Evolutionary conservation across 2,113 vertebrate species (phyloP), one percentile per base, ranked within the genome.

Genomic region (Oophaga pumilio): DNA sequence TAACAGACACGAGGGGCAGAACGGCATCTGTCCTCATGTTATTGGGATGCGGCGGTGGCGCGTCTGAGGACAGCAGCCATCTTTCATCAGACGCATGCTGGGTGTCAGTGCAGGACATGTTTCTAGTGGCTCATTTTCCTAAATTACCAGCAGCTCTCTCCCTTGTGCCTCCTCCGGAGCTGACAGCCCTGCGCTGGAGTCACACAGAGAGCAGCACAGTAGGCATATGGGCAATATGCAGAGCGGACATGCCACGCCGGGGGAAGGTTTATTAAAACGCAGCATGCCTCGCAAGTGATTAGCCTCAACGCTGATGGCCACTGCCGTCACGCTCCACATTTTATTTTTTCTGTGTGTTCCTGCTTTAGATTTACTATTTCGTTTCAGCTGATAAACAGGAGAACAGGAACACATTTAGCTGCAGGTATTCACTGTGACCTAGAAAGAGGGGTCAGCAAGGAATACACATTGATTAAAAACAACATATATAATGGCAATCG

Each of bases 211-310:
- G 62, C 82, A 84, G 57, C 79, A 82, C 82, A 86, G 76, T 76
- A 57, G 74, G 0, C 0, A 28, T 17, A 52, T 3, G 81, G 64
- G 57, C 0, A 0, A 22, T 86, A 77, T 0, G 0, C 90, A 53
- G 89, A 89, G 71, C 85, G 28, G 89, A 85, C 88, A 64, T 78
- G 77, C 71, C 85, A 90, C 64, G 76, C 10, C 0, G 69, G 6
- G 71, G 85, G 26, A 50, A 90, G 52, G 85, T 73, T 89, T 86
- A 92, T 89, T 91, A 89, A 87, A 91, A 90, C 79, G 8, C 91
- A 91, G 87, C 59, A 86, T 88, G 90, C 78, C 89, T 88, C 89
- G 82, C 90, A 85, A 86, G 88, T 66, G 49, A 90, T 83, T 84
- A 86, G 89, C 89, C 89, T 82, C 82, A 77, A 85, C 87, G 90